phyloP scores from a whole-genome alignment of 2,113 vertebrate species.

The Seriola aureovittata region DNA sequence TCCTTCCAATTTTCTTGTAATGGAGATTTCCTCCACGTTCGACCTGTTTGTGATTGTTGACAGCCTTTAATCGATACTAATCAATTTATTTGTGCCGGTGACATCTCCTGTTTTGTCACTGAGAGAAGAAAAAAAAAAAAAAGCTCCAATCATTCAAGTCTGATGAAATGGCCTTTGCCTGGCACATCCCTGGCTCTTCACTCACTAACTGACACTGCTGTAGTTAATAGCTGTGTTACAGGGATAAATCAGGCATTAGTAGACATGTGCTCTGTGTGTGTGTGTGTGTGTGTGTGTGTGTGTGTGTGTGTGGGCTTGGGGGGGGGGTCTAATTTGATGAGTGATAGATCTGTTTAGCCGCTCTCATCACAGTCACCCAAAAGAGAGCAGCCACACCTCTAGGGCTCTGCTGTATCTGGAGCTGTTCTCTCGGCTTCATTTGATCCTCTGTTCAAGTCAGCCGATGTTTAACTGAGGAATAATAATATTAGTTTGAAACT shows the following conservation, averaged over 20 bases:
- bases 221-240: conserved; percentile 65
- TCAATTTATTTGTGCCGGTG: conserved; percentile 59
- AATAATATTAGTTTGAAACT: conserved; percentile 33
- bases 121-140: conserved; percentile 60
- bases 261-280: conserved; percentile 34
- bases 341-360: conserved; percentile 69
- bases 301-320: conserved; percentile 20
- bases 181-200: conserved; percentile 52
- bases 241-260: conserved; percentile 69
- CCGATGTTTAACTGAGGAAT: conserved; percentile 29
- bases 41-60: conserved; percentile 34
- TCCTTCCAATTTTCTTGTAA: conserved; percentile 7
- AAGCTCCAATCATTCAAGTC: conserved; percentile 67
- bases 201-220: conserved; percentile 62
- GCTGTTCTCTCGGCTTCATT: conserved; percentile 35
- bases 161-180: conserved; percentile 72
- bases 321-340: conserved; percentile 68
- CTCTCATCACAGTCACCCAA: conserved; percentile 65
- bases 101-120: conserved; percentile 58
- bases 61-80: conserved; percentile 54
- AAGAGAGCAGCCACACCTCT: conserved; percentile 69
- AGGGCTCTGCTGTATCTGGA: conserved; percentile 56
- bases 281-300: conserved; percentile 8
- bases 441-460: conserved; percentile 34
- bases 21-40: conserved; percentile 23